Percentiles rank a stretch among this genome's conserved stretches.
phyloP scores from a whole-genome alignment of 2,113 vertebrate species.

The Aegithalos caudatus region DNA sequence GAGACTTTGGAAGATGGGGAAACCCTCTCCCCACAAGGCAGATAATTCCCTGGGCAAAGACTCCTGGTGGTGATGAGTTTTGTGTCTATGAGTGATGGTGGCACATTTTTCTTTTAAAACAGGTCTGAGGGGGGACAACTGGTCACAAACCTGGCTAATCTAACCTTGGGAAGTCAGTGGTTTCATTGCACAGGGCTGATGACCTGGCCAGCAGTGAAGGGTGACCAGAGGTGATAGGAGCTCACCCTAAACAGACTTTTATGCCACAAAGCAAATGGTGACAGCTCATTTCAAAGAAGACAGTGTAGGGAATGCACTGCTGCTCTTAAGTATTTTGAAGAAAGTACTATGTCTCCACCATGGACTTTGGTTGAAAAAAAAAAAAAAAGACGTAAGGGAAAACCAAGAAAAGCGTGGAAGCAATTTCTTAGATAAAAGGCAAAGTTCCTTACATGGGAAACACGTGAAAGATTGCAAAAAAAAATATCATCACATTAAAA shows the following conservation, averaged over 20 bases:
- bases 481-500: not conserved
- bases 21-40: fast-evolving
- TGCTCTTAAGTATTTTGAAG: not conserved
- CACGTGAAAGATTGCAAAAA: not conserved
- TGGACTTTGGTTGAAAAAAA: not conserved
- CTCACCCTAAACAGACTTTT: not conserved
- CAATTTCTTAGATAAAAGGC: not conserved
- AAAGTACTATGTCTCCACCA: not conserved
- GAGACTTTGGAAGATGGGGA: not conserved
- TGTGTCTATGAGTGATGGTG: not conserved
- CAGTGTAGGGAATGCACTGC: not conserved
- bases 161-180: not conserved
- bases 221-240: not conserved
- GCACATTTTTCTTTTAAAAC: not conserved
- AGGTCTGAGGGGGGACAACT: not conserved
- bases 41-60: not conserved
- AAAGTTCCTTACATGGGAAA: not conserved
- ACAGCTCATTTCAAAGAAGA: not conserved
- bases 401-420: not conserved
- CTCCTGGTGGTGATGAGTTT: not conserved
- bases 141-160: not conserved
- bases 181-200: not conserved
- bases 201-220: not conserved
- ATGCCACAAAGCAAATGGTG: not conserved
- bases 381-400: not conserved